Evolutionary conservation across 2,113 vertebrate species (phyloP).

Genomic region (Procapra przewalskii): DNA sequence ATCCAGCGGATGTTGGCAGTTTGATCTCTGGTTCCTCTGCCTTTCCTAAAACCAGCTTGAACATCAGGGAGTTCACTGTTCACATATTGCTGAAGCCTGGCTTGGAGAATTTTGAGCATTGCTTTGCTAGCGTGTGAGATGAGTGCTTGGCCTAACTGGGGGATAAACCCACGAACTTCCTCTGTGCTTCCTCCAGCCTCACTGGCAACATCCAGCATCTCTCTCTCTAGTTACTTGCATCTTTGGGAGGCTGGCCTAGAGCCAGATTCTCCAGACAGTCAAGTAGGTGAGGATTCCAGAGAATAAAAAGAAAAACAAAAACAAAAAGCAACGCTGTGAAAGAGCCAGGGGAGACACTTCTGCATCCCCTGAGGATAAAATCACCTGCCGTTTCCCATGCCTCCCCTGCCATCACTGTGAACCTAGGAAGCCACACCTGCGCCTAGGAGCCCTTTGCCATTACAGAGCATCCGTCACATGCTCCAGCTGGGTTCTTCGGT

Average conservation of each 20-base stretch:
- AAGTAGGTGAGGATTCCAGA: background rate
- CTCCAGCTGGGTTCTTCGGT: background rate
- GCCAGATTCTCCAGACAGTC: background rate
- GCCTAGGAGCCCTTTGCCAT: background rate
- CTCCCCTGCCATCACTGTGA: background rate
- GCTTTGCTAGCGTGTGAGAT: too few relatives aligned
- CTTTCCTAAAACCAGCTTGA: too few relatives aligned
- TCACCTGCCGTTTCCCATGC: background rate
- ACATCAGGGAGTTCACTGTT: too few relatives aligned
- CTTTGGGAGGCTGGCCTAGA: background rate
- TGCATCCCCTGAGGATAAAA: background rate
- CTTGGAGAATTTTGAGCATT: too few relatives aligned
- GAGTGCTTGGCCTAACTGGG: background rate
- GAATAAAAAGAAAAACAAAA: background rate
- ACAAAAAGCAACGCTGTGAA: background rate
- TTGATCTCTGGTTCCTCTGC: too few relatives aligned
- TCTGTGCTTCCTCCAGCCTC: background rate
- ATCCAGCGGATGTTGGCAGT: too few relatives aligned
- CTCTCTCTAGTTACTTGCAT: background rate
- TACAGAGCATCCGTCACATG: background rate
- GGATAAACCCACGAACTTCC: background rate
- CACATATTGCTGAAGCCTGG: too few relatives aligned
- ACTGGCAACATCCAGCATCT: background rate
- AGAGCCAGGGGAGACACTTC: background rate
- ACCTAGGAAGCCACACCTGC: too few relatives aligned